Base-by-base conservation (phyloP, 2,797 vertebrate species). In the Lutjanus argentimaculatus region DNA sequence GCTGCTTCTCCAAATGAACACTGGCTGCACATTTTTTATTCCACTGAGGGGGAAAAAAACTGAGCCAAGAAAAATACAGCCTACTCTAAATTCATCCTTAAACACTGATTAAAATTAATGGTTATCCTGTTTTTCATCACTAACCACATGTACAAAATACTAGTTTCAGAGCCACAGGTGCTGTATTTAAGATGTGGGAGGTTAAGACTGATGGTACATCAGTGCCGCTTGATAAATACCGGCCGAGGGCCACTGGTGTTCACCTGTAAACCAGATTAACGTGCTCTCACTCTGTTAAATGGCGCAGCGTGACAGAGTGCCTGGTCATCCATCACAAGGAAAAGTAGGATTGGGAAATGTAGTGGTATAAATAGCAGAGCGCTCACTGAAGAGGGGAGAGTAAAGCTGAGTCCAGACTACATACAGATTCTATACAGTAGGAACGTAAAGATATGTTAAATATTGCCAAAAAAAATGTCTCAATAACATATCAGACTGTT, bases 201-300 rank as follows among this genome's bases (percentile, higher is more conserved):
- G 17, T n/a, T 5, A 17, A 42, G 43, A 46, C 7, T 57, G 53
- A 58, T 5, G 57, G 22, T 70, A 25, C 16, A 48, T n/a, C 12
- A 67, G 36, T 22, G 65, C 11, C n/a, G 11, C 19, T 21, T 67
- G 49, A 53, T 53, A n/a, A 67, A 52, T 52, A 21, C 48, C 65
- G 15, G 19, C 65, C 17, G 13, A 9, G 6, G 3, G 49, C 17
- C n/a, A 40, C 25, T 6, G 1, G 16, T n/a, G 48, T 15, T 17
- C 16, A 13, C 51, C 45, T 51, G 25, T 51, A 21, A 51, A 42
- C 25, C 17, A 59, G 17, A 59, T 30, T 30, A 70, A 57, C 7
- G 1, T 36, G 17, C 43, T n/a, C 22, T 25, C n/a, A 17, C 51
- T 68, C 52, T 25, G n/a, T 53, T 67, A 16, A 45, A 48, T 64